phyloP scores from a whole-genome alignment of 2,797 vertebrate genomes.

The Anas bahamensis region DNA sequence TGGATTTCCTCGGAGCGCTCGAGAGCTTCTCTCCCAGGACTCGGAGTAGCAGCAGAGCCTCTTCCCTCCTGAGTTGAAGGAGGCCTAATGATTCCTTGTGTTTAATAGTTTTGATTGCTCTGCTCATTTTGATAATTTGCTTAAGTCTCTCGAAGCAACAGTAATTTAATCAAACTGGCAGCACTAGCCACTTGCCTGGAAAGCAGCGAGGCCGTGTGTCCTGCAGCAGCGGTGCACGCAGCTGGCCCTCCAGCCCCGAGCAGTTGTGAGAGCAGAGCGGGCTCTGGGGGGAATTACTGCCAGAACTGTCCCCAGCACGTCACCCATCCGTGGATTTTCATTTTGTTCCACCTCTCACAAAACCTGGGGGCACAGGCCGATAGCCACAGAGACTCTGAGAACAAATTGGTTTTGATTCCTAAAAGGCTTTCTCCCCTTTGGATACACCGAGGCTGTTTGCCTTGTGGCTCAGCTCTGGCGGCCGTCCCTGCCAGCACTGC shows the following conservation, averaged over 20 bases:
- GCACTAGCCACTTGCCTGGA: background rate
- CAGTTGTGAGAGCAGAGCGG: background rate
- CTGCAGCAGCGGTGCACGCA: fast-evolving
- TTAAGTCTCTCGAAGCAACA: conserved; percentile 9
- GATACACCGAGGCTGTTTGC: background rate
- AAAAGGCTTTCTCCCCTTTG: background rate
- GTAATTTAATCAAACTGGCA: conserved; percentile 9
- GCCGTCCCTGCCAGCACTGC: background rate
- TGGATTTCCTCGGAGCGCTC: background rate
- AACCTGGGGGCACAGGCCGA: background rate
- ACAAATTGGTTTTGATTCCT: background rate
- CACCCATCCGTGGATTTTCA: fast-evolving
- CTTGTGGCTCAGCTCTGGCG: background rate
- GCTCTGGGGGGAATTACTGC: background rate
- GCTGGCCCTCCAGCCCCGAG: background rate
- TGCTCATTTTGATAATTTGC: conserved; percentile 1
- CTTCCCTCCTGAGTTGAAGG: background rate
- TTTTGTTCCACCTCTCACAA: background rate
- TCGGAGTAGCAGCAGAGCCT: background rate
- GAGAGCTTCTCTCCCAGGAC: background rate
- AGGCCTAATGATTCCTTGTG: background rate
- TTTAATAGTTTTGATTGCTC: background rate
- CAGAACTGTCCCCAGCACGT: background rate
- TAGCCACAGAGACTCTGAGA: background rate
- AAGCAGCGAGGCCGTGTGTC: background rate